phyloP scores from a whole-genome alignment of 2,113 vertebrate species.

The Ailuropoda melanoleuca region DNA sequence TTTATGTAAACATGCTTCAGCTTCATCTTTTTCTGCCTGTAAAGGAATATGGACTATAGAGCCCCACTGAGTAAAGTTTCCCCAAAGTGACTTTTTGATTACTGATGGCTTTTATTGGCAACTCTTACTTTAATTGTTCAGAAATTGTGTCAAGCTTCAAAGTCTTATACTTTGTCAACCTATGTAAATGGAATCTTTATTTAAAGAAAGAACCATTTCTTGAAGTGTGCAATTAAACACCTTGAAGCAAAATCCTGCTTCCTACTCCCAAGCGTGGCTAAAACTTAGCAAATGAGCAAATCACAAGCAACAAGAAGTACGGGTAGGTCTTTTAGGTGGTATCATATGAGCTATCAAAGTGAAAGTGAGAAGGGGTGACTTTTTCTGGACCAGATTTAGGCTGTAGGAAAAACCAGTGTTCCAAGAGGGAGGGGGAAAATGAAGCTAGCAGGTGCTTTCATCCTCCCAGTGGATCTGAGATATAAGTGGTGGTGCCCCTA shows the following conservation, averaged over 20 bases:
- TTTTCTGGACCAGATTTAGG: slow-evolving; percentile 30
- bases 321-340: not conserved
- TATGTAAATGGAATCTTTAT: slow-evolving; percentile 15
- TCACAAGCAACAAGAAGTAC: not conserved
- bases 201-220: slow-evolving; percentile 43
- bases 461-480: not conserved
- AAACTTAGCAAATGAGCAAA: slow-evolving; percentile 23
- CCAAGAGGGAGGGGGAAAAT: not conserved
- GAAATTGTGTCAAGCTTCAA: not conserved
- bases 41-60: not conserved
- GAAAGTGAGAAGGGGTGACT: slow-evolving; percentile 33
- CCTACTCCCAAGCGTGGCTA: not conserved
- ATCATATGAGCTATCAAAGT: slow-evolving; percentile 20
- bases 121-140: slow-evolving; percentile 44
- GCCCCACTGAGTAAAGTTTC: slow-evolving; percentile 4
- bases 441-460: not conserved
- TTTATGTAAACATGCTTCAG: not conserved
- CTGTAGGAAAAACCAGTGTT: not conserved
- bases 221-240: slow-evolving; percentile 25
- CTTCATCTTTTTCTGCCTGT: slow-evolving; percentile 22
- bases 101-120: slow-evolving; percentile 40
- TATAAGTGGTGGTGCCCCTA: not conserved
- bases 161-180: not conserved
- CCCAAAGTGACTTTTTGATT: slow-evolving; percentile 42
- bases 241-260: slow-evolving; percentile 32